Conservation (phyloP, 2,113 vertebrate species). For the Rhynchopsitta pachyrhyncha region DNA sequence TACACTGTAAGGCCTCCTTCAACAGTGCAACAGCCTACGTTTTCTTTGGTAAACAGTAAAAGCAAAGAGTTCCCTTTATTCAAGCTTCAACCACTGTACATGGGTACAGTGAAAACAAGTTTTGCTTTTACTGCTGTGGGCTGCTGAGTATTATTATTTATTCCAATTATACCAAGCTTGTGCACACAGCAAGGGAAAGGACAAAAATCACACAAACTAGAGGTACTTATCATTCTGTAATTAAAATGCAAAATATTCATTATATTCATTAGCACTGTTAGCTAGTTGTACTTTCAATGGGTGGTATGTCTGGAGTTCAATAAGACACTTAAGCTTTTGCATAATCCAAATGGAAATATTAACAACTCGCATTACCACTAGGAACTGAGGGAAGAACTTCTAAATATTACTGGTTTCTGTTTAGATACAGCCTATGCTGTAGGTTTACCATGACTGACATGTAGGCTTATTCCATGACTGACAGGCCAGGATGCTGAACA, state of each 20-base stretch:
- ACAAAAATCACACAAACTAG: neutral
- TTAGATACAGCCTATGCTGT: neutral
- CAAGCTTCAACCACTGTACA: neutral
- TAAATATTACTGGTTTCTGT: neutral
- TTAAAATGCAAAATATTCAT: neutral
- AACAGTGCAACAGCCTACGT: neutral
- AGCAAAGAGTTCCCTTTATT: neutral
- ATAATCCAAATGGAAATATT: neutral
- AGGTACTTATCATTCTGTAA: neutral
- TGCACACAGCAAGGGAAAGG: neutral
- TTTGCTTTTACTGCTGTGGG: neutral
- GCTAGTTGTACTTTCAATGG: neutral
- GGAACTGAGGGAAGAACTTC: neutral
- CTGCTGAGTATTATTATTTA: neutral
- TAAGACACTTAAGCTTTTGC: neutral
- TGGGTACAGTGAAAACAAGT: neutral
- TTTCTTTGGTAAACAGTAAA: neutral
- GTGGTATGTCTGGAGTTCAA: neutral
- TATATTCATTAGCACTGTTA: neutral
- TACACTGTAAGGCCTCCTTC: neutral
- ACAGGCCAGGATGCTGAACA: neutral
- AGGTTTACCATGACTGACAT: too few relatives aligned
- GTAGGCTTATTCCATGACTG: neutral
- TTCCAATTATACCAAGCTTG: neutral
- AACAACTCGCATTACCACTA: neutral